Evolutionary conservation across 2,888 invertebrate genomes (phyloP), one percentile per base, ranked within the genome.

Genomic region (Epirrhoe alternata): DNA sequence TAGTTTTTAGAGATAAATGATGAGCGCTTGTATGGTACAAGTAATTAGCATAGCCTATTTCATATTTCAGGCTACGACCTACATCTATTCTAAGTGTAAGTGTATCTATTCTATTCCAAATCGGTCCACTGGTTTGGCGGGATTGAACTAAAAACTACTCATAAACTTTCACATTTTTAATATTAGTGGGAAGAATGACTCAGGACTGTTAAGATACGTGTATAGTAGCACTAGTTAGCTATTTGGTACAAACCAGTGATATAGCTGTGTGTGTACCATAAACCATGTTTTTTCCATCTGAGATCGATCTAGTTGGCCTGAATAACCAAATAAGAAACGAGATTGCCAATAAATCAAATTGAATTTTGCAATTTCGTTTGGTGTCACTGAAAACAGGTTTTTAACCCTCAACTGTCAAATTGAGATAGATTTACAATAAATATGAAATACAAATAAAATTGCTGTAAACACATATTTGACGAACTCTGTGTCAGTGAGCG

Each of bases 341-440:
- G 55, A 72, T 70, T 47, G 64, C 30, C 54, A 51, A 68, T 72
- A 70, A 68, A 69, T 61, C 49, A 59, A 63, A 66, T 64, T 42
- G 61, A 54, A 64, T 61, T 52, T 54, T 64, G 66, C 53, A 66
- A 68, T 70, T 70, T 57, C 31, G 54, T 68, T 68, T 64, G 54
- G 54, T 61, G 47, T 64, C 56, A 56, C 51, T 53, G 62, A 33
- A 59, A 64, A 69, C 64, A 70, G 45, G 63, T 68, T 69, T 71
- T 56, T 8, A 65, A 62, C 68, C 64, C 33, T 58, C 47, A 47
- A 55, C 53, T 6, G 33, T 50, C 33, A 33, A 54, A 60, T 49
- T 24, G 59, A 68, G 53, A 66, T 59, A 69, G 67, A 51, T 55
- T 56, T 30, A 47, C 66, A 66, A 65, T 68, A 49, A 62, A 62